Evolutionary conservation across 2,888 invertebrate species (phyloP), one percentile per base, ranked within the genome.

Genomic region (Erebia palarica): DNA sequence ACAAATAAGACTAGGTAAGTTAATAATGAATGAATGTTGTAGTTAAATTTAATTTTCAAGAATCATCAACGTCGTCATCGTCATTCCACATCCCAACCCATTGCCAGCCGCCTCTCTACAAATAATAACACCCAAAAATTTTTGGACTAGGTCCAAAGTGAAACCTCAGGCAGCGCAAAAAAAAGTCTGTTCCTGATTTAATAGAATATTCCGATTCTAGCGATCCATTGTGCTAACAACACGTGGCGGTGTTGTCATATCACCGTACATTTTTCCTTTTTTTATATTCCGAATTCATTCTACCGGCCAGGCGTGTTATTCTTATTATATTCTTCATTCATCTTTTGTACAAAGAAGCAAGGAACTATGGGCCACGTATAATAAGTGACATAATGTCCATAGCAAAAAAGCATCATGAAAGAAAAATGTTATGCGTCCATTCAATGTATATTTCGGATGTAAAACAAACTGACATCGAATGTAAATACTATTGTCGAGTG

Each of bases 401-500:
- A 86, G 84, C 83, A 82, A 88, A 90, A 88, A 83, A 86, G 82
- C 84, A 86, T 79, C 81, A 84, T 84, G 87, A 82, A 86, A 87
- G 89, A 90, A 85, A 89, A 61, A 68, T 90, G 88, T 86, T 90
- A 86, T 86, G 87, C 88, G 85, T 86, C 87, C 84, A 89, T 91
- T 91, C 89, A 90, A 88, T 87, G 87, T 85, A 86, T 89, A 88
- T 91, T 91, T 90, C 84, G 88, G 87, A 89, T 90, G 91, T 91
- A 92, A 92, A 92, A 92, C 92, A 92, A 92, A 92, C 92, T 93
- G 91, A 92, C 92, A 89, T 89, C 87, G 88, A 91, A 92, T 91
- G 91, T 92, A 92, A 93, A 92, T 92, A 93, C 88, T 89, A 90
- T 93, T 92, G 91, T 92, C 83, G 83, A 82, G 84, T 84, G 90